These are phyloP conservation scores for Oriolus oriolus DNA, from an alignment of 2,113 vertebrate genomes.

Conservation along the genomic window DNA sequence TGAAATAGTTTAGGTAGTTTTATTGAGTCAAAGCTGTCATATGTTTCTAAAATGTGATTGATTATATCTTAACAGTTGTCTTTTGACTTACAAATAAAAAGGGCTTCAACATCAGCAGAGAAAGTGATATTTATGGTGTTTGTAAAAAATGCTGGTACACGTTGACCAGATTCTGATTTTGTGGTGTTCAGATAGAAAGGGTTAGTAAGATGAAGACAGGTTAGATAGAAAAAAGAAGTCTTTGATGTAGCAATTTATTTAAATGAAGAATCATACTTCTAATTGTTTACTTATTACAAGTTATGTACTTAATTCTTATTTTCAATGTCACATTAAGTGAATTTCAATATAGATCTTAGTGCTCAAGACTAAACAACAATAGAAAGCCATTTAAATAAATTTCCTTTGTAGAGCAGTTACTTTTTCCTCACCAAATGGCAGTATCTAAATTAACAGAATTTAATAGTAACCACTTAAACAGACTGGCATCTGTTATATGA, in stretches of 20 bases:
- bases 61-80: neutral
- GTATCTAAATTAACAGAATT: neutral
- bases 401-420: neutral
- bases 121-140: neutral
- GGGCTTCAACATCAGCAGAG: neutral
- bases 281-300: neutral
- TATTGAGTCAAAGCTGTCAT: neutral
- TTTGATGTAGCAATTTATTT: neutral
- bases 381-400: neutral
- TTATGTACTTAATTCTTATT: neutral
- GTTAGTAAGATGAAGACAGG: neutral
- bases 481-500: neutral
- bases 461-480: neutral
- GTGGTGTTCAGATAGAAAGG: neutral
- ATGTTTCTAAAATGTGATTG: neutral
- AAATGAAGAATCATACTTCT: neutral
- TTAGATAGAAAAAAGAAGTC: neutral
- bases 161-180: neutral
- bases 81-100: neutral
- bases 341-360: neutral
- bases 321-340: neutral
- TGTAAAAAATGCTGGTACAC: neutral
- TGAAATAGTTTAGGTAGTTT: neutral
- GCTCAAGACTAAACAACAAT: neutral
- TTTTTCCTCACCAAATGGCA: neutral